Evolutionary conservation across 2,888 invertebrate genomes (phyloP).

Genomic region (Chalcosyrphus nemorum): DNA sequence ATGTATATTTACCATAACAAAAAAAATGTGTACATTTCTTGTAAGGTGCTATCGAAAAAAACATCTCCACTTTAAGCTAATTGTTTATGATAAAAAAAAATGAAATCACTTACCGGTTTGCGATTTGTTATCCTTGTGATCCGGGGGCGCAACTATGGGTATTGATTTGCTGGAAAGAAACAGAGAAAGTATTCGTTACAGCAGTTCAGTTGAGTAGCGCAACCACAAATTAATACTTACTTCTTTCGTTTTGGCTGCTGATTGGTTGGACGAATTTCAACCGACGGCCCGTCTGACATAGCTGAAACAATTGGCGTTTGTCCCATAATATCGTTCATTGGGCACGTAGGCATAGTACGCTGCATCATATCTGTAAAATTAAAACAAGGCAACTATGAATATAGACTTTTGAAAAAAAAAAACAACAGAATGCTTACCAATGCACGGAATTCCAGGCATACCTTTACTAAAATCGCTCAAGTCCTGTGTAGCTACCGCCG

Average conservation of each 20-base stretch:
- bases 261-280: constrained; percentile 80
- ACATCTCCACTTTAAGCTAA: no score
- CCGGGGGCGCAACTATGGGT: constrained; percentile 76
- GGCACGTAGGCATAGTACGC: constrained; percentile 49
- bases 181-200: neutral
- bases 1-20: no score
- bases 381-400: no score
- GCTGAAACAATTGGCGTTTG: constrained; percentile 87
- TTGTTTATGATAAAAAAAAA: neutral
- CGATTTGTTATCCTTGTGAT: constrained; percentile 68
- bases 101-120: constrained; percentile 49
- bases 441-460: constrained; percentile 63
- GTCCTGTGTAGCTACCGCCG: constrained; percentile 65
- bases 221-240: constrained; percentile 68
- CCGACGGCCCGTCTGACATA: constrained; percentile 86
- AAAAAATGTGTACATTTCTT: neutral
- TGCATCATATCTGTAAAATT: constrained; percentile 58
- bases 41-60: neutral
- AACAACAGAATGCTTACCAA: constrained; percentile 68
- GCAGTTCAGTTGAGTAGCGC: no score
- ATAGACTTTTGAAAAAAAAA: no score
- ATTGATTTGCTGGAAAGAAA: constrained; percentile 74
- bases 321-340: constrained; percentile 71
- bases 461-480: constrained; percentile 46
- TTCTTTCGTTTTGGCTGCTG: constrained; percentile 82